Evolutionary conservation across 2,113 vertebrate species (phyloP).

Genomic region (Colinus virginianus): DNA sequence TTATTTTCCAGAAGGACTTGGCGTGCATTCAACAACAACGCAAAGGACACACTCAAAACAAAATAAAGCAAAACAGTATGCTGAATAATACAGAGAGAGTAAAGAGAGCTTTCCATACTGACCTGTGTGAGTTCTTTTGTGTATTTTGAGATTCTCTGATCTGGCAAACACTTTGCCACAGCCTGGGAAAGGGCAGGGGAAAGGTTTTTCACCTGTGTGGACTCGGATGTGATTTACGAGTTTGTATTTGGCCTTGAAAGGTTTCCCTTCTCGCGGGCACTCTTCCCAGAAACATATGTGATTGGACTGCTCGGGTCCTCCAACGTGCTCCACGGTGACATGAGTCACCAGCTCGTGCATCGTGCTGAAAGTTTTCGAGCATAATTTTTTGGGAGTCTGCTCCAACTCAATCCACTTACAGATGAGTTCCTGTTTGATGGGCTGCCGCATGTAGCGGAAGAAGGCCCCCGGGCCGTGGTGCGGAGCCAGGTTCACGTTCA

Average conservation of each 20-base stretch:
- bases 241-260: constrained; percentile 99
- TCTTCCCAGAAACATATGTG: constrained; percentile 99
- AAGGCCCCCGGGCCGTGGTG: constrained; percentile 95
- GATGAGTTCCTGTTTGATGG: constrained; percentile 98
- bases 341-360: constrained; percentile 99
- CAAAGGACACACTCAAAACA: constrained; percentile 34
- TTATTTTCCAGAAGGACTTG: constrained; percentile 54
- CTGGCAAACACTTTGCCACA: constrained; percentile 99
- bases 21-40: constrained; percentile 53
- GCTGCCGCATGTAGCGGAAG: constrained; percentile 98
- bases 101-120: constrained; percentile 81
- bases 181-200: constrained; percentile 97
- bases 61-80: constrained; percentile 15
- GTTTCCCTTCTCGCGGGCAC: constrained; percentile 96
- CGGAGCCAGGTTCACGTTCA: constrained; percentile 90
- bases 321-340: constrained; percentile 98
- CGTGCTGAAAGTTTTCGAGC: constrained; percentile 98
- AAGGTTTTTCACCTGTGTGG: constrained; percentile 99
- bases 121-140: constrained; percentile 99
- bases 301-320: constrained; percentile 96
- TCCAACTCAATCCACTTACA: constrained; percentile 97
- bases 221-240: constrained; percentile 99
- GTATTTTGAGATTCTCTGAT: constrained; percentile 99
- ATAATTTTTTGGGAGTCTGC: constrained; percentile 87
- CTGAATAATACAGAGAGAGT: constrained; percentile 47